Base-by-base conservation (phyloP, 2,888 invertebrate species). In the Chrysodeixis includens region DNA sequence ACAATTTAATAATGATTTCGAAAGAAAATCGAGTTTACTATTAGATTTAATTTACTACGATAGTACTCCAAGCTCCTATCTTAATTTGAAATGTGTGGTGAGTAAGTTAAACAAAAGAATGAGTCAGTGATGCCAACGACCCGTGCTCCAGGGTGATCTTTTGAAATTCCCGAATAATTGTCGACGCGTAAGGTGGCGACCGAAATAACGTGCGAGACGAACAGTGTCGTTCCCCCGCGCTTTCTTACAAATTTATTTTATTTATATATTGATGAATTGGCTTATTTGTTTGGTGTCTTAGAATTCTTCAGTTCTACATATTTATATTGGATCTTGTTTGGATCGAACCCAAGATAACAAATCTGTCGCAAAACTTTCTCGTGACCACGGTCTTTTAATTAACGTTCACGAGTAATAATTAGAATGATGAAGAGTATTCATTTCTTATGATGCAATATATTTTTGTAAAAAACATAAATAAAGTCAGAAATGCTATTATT, bases 111-210 rank as follows among this genome's bases (percentile, higher is more conserved):
- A 94, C 93, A 94, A 93, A 93, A 92, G 93, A 90, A 86, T 93
- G 92, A 93, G 83, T 94, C 93, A 93, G 87, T 78, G 88, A 84
- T 83, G 93, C 87, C 94, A 93, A 93, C 88, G 94, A 94, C 92
- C 87, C 86, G 82, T 79, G 82, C 85, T 90, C 89, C 90, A 88
- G 93, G 94, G 94, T 94, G 94, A 94, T 94, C 93, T 93, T 92
- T 91, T 88, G 90, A 93, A 92, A 94, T 93, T 93, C 93, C 93
- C 93, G 88, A 93, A 93, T 93, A 93, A 94, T 94, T 93, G 93
- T 92, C 92, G 93, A 91, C 90, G 88, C 86, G 89, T 90, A 93
- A 92, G 92, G 90, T 92, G 90, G 87, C 86, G 92, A 93, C 93
- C 86, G 91, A 93, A 94, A 94, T 94, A 94, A 91, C 91, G 83